Evolutionary conservation across 2,888 invertebrate species (phyloP), one percentile per base, ranked within the genome.

Genomic region (Macropis europaea): DNA sequence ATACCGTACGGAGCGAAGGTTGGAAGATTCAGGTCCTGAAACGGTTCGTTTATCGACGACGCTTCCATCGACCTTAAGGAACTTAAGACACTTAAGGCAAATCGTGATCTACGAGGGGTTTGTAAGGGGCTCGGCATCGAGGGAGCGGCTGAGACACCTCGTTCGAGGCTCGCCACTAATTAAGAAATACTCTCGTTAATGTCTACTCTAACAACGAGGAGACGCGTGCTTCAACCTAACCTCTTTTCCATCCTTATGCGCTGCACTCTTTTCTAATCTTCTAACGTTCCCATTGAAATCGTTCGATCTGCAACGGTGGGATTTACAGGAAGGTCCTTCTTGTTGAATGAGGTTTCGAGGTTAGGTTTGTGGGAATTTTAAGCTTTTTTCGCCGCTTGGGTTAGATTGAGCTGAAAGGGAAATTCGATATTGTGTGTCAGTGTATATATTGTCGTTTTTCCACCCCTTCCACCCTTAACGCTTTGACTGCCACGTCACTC

Each of bases 21-120:
- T 26, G 36, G 17, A 52, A 45, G 36, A 15, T 38, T 6, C 28
- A 34, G 11, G 30, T 26, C 28, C 22, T 15, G 17, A 50, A 43
- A 3, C 40, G 47, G 50, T 45, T 43, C 68, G 54, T 62, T 73
- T 67, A 73, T 59, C 59, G 61, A 42, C 36, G 42, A 42, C 38
- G 38, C 28, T 43, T 32, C 30, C 34, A 43, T 60, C 67, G 50
- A 43, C 19, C 50, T 54, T 64, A 48, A 40, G 53, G 61, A 66
- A 77, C 63, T 72, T 64, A 59, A 72, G 63, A 63, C 72, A 75
- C 80, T 80, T 77, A 68, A 60, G 59, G 57, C 61, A 73, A 80
- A 80, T 80, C 70, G 70, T 80, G 79, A 79, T 79, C 70, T 80
- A 79, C 70, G 80, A 80, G 80, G 45, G 43, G 48, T 40, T 42